phyloP scores from a whole-genome alignment of 1,140 invertebrate species.

The Pomacea maculata region DNA sequence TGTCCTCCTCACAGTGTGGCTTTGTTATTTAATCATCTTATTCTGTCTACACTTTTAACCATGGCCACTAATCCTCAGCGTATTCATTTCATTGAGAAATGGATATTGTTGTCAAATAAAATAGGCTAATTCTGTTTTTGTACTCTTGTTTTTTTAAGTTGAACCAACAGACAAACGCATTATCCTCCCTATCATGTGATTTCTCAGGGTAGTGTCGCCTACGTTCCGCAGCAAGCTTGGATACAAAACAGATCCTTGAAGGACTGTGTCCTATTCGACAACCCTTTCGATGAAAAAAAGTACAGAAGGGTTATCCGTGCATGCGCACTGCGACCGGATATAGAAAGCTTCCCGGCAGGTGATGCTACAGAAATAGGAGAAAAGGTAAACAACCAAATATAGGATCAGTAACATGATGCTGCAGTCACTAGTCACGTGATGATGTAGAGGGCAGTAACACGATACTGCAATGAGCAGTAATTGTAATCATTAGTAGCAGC shows the following conservation, averaged over 20 bases:
- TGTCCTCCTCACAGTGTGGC: neutral
- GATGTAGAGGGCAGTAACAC: neutral
- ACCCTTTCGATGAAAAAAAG: slow-evolving; percentile 47
- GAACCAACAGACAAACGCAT: neutral
- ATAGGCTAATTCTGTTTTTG: too few species aligned
- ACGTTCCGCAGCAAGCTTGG: slow-evolving; percentile 94
- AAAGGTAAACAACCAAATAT: slow-evolving; percentile 54
- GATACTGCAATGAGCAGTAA: neutral
- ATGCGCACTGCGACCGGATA: slow-evolving; percentile 66
- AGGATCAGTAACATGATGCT: neutral
- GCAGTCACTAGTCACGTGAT: neutral
- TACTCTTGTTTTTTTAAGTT: neutral
- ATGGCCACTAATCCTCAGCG: neutral
- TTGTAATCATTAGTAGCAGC: too few species aligned
- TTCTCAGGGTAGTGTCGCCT: slow-evolving; percentile 41
- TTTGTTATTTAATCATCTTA: neutral
- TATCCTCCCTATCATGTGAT: neutral
- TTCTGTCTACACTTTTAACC: neutral
- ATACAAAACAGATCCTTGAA: slow-evolving; percentile 67
- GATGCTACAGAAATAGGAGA: slow-evolving; percentile 71
- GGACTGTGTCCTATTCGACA: slow-evolving; percentile 57
- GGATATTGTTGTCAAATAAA: neutral
- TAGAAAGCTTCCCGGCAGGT: slow-evolving; percentile 64
- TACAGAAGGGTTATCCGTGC: slow-evolving; percentile 86
- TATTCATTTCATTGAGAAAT: neutral